These are phyloP conservation scores for Labeo rohita DNA, from an alignment of 2,113 vertebrate species.

Conservation along the genomic window DNA sequence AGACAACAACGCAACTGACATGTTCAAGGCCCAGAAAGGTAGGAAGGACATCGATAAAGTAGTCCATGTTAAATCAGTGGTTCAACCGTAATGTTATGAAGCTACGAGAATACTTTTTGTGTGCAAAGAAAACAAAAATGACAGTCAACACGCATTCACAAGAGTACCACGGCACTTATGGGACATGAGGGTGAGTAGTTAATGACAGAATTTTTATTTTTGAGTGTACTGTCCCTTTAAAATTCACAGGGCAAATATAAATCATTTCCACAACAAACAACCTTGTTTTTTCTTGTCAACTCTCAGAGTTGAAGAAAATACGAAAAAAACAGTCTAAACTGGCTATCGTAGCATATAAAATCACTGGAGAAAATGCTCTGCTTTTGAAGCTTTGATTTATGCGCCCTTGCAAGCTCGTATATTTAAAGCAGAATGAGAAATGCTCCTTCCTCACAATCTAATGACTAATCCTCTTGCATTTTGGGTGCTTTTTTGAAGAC, in stretches of 20 bases:
- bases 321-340: not conserved
- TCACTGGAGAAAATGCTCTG: slow-evolving; percentile 2
- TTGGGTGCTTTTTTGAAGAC: slow-evolving; percentile 2
- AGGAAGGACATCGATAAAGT: no score
- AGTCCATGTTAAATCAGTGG: no score
- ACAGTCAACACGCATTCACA: no score
- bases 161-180: no score
- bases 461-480: slow-evolving; percentile 20
- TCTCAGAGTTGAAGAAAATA: not conserved
- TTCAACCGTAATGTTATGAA: no score
- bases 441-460: not conserved
- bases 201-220: no score
- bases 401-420: not conserved
- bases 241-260: not conserved
- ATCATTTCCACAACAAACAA: not conserved
- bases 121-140: no score
- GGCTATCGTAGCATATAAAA: not conserved
- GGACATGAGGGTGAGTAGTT: no score
- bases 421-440: not conserved
- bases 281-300: not conserved
- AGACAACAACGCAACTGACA: no score
- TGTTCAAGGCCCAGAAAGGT: no score
- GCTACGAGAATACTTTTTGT: no score
- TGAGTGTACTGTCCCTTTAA: not conserved
- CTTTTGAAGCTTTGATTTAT: slow-evolving; percentile 20